A percentile compares a stretch with the other conserved stretches of the same genome.
phyloP scores from a whole-genome alignment of 2,113 vertebrate genomes.

The Connochaetes taurinus region DNA sequence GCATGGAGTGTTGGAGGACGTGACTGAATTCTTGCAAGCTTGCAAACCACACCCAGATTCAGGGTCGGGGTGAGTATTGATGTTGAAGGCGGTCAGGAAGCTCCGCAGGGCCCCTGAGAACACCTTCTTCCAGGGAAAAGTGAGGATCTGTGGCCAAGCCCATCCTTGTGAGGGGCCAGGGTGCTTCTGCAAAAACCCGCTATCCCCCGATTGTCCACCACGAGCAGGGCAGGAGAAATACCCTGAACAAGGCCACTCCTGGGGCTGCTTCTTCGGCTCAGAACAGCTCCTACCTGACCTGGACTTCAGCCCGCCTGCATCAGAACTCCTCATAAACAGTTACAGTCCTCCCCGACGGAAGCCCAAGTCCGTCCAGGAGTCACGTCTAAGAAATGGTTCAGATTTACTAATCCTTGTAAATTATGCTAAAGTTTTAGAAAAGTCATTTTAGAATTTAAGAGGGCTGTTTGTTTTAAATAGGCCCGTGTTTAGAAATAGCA shows the following conservation, averaged over 20 bases:
- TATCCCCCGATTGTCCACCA: accelerated
- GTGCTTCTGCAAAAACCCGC: accelerated
- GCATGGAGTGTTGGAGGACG: accelerated
- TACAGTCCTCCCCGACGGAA: accelerated
- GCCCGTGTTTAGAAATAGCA: not conserved
- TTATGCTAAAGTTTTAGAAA: not conserved
- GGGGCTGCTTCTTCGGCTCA: accelerated
- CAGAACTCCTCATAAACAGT: accelerated
- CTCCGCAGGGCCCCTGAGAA: accelerated
- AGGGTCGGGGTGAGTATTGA: not conserved
- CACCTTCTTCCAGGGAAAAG: not conserved
- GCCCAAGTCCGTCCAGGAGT: not conserved
- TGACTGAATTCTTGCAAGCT: not conserved
- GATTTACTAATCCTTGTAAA: not conserved
- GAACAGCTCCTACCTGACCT: accelerated
- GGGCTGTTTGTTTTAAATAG: not conserved
- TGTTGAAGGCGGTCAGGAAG: accelerated
- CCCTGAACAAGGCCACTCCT: accelerated
- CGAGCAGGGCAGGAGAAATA: not conserved
- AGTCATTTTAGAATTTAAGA: not conserved
- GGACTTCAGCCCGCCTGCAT: accelerated
- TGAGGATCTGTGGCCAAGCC: accelerated
- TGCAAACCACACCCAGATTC: not conserved
- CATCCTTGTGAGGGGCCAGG: accelerated
- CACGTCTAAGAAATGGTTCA: accelerated